A percentile compares a stretch with the other conserved stretches of the same genome.
phyloP scores from a whole-genome alignment of 2,797 vertebrate species.

The Sebastes minor region DNA sequence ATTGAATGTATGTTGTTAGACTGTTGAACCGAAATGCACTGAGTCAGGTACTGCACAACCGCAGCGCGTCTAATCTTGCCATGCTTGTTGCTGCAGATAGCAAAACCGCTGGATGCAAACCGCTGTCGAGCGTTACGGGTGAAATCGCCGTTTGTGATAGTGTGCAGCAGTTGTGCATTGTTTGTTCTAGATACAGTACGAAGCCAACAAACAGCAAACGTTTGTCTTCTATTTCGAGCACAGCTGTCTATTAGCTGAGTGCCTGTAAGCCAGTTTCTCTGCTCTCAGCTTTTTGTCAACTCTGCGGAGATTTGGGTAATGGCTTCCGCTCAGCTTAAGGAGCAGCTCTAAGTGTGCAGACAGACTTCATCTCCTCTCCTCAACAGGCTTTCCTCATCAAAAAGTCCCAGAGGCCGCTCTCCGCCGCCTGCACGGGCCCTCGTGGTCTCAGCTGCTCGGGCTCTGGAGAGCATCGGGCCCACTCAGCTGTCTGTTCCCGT shows the following conservation, averaged over 20 bases:
- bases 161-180: constrained; percentile 53
- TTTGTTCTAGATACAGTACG: constrained; percentile 41
- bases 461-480: constrained; percentile 64
- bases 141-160: constrained; percentile 63
- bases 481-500: constrained; percentile 72
- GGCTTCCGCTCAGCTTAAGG: constrained; percentile 53
- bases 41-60: constrained; percentile 38
- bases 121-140: constrained; percentile 25
- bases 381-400: constrained; percentile 51
- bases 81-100: constrained; percentile 54
- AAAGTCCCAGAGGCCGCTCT: constrained; percentile 49
- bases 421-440: constrained; percentile 27
- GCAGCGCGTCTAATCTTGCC: constrained; percentile 58
- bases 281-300: constrained; percentile 49
- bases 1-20: constrained; percentile 33
- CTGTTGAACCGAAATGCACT: constrained; percentile 52
- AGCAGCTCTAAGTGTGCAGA: constrained; percentile 50
- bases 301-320: constrained; percentile 60
- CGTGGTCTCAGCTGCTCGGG: constrained; percentile 72
- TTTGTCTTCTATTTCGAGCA: constrained; percentile 25
- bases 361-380: constrained; percentile 43
- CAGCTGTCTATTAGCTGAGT: constrained; percentile 57
- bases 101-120: constrained; percentile 48
- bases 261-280: constrained; percentile 26
- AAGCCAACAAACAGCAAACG: constrained; percentile 5